Evolutionary conservation across 2,888 invertebrate genomes (phyloP).

Genomic region (Lutraria lutraria): DNA sequence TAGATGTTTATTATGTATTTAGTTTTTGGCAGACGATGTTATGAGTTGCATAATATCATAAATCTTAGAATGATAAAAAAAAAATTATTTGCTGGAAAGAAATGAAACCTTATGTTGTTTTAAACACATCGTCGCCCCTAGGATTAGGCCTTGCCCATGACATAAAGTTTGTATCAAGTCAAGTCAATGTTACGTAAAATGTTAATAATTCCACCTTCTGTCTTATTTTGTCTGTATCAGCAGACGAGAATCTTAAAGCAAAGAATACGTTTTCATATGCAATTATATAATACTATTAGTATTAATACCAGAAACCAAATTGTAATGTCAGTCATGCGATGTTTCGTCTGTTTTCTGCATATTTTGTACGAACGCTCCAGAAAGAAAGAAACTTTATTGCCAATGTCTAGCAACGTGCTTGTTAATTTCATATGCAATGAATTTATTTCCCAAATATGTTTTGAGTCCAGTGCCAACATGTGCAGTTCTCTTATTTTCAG

Average conservation of each 20-base stretch:
- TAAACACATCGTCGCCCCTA: background rate
- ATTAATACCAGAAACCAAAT: conserved; percentile 18
- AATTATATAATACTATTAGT: conserved; percentile 14
- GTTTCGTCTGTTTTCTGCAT: background rate
- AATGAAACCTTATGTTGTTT: background rate
- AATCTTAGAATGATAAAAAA: background rate
- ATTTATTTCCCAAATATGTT: background rate
- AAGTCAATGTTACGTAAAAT: background rate
- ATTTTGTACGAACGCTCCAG: background rate
- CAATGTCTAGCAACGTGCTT: background rate
- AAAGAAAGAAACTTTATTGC: conserved; percentile 17
- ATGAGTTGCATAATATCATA: conserved; percentile 17
- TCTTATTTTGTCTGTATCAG: background rate
- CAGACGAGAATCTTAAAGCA: background rate
- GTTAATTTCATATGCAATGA: background rate
- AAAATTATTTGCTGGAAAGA: background rate
- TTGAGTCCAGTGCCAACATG: background rate
- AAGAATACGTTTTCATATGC: conserved; percentile 11
- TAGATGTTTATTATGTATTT: background rate
- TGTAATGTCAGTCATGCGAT: conserved; percentile 9
- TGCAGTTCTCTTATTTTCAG: background rate
- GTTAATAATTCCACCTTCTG: background rate
- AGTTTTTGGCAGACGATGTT: conserved; percentile 23
- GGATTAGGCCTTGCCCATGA: conserved; percentile 5
- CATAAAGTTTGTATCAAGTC: background rate